Base-by-base conservation (phyloP, 2,113 vertebrate species). In the Gymnocephalus cernua region DNA sequence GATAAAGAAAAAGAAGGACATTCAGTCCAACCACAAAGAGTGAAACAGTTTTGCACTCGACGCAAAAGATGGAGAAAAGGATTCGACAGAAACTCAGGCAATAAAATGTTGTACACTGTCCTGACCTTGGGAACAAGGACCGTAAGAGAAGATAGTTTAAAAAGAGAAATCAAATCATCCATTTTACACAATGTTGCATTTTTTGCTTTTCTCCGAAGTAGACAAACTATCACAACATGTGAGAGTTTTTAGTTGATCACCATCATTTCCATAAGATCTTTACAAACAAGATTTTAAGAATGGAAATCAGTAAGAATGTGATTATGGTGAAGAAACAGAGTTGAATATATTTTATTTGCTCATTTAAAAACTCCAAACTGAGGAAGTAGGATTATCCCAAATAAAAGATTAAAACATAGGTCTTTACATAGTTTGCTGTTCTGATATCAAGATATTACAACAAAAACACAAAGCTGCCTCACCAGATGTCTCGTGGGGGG, bases 1-100 rank as follows among this genome's bases (percentile, higher is more conserved):
- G 18, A 88, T 78, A 23, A 67, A 70, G 51, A 53, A 54, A 54
- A 27, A 44, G 38, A 70, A 62, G 16, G 25, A 59, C 61, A 58
- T 12, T 18, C 11, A 27, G 57, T 27, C 50, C 23, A 27, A 68
- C 45, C 16, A 18, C 25, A 61, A 63, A 59, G 16, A 27, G 45
- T 58, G 16, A 51, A 70, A 79, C 4, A 3, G n/a, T 9, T 57
- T 59, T 47, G 21, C 19, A 5, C 4, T 59, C 11, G 15, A 32
- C 50, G 38, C 32, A 47, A 59, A 66, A 45, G 21, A 47, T 25
- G 10, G 2, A 66, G 58, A 47, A 59, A 51, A 69, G 18, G 2
- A 50, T 14, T 51, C 1, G 3, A 58, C 10, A 29, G n/a, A 21
- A 45, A 67, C 16, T 14, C 2, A 27, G 16, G 15, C 62, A 16